A percentile compares a stretch with the other conserved stretches of the same genome.
These are phyloP conservation scores for Corydoras sp. DNA, from an alignment of 2,113 vertebrate genomes.

Conservation along the genomic window DNA sequence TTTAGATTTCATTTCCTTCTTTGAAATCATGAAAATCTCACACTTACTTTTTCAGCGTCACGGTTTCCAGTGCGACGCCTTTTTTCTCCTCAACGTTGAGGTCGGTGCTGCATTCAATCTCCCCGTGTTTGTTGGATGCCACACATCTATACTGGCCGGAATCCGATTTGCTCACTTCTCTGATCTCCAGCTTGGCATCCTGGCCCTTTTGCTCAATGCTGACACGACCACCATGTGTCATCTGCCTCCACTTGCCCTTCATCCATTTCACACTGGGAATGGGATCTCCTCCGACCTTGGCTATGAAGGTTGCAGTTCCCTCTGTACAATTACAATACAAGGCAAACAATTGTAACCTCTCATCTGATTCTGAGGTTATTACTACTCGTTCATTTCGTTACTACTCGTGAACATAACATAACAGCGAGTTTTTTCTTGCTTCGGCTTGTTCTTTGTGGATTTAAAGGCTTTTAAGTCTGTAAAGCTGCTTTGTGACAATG, in stretches of 20 bases:
- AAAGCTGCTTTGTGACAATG: too few relatives aligned
- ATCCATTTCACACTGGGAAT: constrained; percentile 96
- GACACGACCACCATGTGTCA: constrained; percentile 91
- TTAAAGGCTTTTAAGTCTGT: too few relatives aligned
- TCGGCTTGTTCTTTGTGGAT: too few relatives aligned
- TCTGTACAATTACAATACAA: constrained; percentile 65
- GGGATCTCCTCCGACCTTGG: constrained; percentile 95
- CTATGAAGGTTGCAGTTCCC: constrained; percentile 86
- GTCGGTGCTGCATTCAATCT: constrained; percentile 83
- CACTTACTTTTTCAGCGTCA: constrained; percentile 86
- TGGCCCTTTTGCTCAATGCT: constrained; percentile 83
- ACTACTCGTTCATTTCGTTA: too few relatives aligned
- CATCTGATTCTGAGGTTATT: too few relatives aligned
- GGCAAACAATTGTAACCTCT: background rate
- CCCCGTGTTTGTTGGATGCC: constrained; percentile 85
- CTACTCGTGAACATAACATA: too few relatives aligned
- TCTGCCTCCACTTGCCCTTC: constrained; percentile 96
- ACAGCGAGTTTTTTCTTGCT: too few relatives aligned
- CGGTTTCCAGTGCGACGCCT: constrained; percentile 71
- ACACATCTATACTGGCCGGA: constrained; percentile 89
- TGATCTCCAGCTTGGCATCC: constrained; percentile 87
- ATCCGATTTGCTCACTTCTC: constrained; percentile 85
- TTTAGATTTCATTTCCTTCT: constrained; percentile 39
- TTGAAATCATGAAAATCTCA: background rate
- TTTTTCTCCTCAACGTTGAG: constrained; percentile 83